Percentiles rank a stretch among this genome's conserved stretches.
These are phyloP conservation scores for Anoplolepis gracilipes DNA, from an alignment of 1,140 invertebrate genomes.

Conservation along the genomic window DNA sequence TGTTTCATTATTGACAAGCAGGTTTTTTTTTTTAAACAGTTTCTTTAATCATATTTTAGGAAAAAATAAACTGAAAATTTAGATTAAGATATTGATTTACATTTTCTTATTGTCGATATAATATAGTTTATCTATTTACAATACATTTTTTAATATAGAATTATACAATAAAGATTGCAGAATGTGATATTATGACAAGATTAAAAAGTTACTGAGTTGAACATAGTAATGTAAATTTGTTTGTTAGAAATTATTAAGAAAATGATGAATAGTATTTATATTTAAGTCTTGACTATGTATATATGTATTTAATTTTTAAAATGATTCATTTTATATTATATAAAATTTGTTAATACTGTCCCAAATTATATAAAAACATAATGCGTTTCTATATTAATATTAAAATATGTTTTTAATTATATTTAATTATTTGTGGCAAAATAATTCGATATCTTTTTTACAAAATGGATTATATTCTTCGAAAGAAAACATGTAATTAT, in stretches of 20 bases:
- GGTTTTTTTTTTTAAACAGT: neutral
- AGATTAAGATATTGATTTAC: neutral
- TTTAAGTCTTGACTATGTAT: neutral
- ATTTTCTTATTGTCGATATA: neutral
- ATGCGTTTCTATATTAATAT: constrained; percentile 1
- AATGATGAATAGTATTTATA: neutral
- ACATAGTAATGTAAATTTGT: constrained; percentile 20
- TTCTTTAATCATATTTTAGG: constrained; percentile 36
- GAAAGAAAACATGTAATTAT: constrained; percentile 21
- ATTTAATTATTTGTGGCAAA: neutral
- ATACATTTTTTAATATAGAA: neutral
- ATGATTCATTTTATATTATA: constrained; percentile 5
- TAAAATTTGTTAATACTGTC: constrained; percentile 17
- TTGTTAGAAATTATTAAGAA: constrained; percentile 27
- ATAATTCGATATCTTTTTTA: neutral
- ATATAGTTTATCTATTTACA: neutral
- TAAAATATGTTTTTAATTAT: neutral
- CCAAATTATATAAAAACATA: neutral
- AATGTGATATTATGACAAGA: constrained; percentile 54
- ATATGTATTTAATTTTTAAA: constrained; percentile 14
- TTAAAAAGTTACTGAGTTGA: constrained; percentile 37
- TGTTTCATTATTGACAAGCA: neutral
- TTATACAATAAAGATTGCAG: constrained; percentile 37
- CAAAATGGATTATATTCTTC: neutral
- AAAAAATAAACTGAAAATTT: neutral